Evolutionary conservation across 2,113 vertebrate genomes (phyloP), one percentile per base, ranked within the genome.

Genomic region (Xiphophorus couchianus): DNA sequence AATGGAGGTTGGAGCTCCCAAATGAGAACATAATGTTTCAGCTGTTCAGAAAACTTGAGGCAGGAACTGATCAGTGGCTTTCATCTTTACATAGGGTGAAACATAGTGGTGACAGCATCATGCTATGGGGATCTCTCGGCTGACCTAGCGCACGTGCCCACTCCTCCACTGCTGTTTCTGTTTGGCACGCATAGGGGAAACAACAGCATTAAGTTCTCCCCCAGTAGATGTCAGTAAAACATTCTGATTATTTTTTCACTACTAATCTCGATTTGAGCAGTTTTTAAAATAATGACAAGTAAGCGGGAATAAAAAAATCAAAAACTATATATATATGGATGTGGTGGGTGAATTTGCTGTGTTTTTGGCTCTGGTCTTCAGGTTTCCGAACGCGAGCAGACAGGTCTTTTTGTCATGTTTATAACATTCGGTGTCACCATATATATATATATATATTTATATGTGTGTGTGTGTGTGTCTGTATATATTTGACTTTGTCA

Each of bases 151-250:
- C 35, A 37, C 1, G 31, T 31, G 8, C 37, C 1, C 37, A 39
- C 37, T 10, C 37, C 12, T 28, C 13, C 2, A 13, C 63, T 39
- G 37, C 37, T n/a, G 64, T 30, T 28, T 33, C 65, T 54, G 30
- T 28, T 33, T 33, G 19, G 22, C 31, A 65, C 44, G 7, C 1
- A 61, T 1, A 60, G 5, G 30, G 33, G 39, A 42, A 1, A 78
- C 63, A 76, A 31, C 28, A 42, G 7, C 30, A 54, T 63, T 80
- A 31, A 73, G 62, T 78, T 48, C 54, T 63, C 69, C 88, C 84
- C 93, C 91, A 93, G 91, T 87, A 94, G 93, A 81, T 92, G 92
- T 93, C 93, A 92, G 84, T 90, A 93, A 84, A 91, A 91, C 91
- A 80, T 78, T 78, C 48, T 75, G 30, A 83, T 75, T 27, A 83